These are phyloP conservation scores for Enteromius trimaculatus DNA, from an alignment of 2,797 vertebrate genomes.

Conservation along the genomic window DNA sequence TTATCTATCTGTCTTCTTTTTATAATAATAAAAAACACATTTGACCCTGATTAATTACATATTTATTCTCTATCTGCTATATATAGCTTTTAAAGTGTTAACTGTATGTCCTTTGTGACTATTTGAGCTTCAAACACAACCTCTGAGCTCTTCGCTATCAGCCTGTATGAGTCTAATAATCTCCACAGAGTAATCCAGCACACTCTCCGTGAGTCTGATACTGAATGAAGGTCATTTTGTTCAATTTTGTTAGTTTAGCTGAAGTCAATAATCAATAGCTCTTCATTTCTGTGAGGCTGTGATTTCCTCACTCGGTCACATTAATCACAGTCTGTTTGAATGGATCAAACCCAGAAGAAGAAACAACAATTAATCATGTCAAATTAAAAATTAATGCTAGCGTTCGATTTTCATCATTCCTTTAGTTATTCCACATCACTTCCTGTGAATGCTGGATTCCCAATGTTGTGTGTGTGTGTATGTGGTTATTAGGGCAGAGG, in stretches of 20 bases:
- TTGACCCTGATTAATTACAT: no score
- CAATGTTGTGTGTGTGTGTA: conserved; percentile 22
- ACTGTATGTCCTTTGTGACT: conserved; percentile 49
- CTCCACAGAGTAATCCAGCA: conserved; percentile 34
- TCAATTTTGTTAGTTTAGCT: conserved; percentile 53
- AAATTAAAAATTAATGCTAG: conserved; percentile 28
- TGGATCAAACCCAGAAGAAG: conserved; percentile 23
- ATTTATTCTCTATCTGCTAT: not conserved
- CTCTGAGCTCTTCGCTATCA: conserved; percentile 43
- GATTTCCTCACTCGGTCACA: conserved; percentile 47
- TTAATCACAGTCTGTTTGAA: conserved; percentile 55
- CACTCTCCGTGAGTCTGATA: conserved; percentile 22
- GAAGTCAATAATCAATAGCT: conserved; percentile 63
- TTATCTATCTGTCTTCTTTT: no score
- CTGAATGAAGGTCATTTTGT: conserved; percentile 58
- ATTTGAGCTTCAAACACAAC: conserved; percentile 9
- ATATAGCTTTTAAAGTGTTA: conserved; percentile 45
- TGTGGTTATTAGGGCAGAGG: conserved; percentile 45
- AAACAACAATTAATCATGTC: conserved; percentile 44
- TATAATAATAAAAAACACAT: no score
- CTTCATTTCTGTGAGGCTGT: conserved; percentile 46
- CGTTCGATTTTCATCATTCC: conserved; percentile 24
- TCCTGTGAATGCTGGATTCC: conserved; percentile 37
- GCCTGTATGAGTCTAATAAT: conserved; percentile 45
- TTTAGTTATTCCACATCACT: conserved; percentile 47